Conservation (phyloP, 2,113 vertebrate genomes). For the Labeo rohita region DNA sequence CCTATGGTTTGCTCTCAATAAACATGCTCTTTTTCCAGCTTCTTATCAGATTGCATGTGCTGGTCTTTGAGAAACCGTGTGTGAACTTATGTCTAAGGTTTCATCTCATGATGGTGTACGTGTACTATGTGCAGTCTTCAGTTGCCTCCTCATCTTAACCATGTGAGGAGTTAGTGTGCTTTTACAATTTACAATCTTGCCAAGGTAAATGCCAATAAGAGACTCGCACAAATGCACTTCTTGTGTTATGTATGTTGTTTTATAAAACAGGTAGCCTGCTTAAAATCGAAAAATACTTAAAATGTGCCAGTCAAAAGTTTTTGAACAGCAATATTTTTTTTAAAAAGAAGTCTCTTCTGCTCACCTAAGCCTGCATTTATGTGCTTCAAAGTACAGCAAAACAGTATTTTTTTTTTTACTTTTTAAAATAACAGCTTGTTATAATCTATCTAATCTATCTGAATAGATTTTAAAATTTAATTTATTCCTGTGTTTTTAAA, state of each 20-base stretch:
- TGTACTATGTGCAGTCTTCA: not conserved
- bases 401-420: no score
- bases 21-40: slow-evolving; percentile 10
- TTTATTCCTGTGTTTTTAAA: no score
- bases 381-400: no score
- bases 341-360: no score
- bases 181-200: not conserved
- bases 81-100: not conserved
- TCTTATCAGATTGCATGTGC: slow-evolving; percentile 25
- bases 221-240: not conserved
- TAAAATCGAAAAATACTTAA: no score
- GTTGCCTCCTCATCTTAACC: not conserved
- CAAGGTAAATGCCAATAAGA: not conserved
- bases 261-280: not conserved
- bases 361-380: no score
- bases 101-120: not conserved
- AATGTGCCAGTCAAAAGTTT: no score
- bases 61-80: not conserved
- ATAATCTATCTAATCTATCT: no score
- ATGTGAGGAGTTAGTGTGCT: not conserved
- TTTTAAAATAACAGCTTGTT: no score
- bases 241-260: not conserved
- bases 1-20: not conserved
- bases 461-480: no score
- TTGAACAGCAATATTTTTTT: no score